These are phyloP conservation scores for Anguilla megastoma DNA, from an alignment of 2,797 vertebrate species.

Conservation along the genomic window DNA sequence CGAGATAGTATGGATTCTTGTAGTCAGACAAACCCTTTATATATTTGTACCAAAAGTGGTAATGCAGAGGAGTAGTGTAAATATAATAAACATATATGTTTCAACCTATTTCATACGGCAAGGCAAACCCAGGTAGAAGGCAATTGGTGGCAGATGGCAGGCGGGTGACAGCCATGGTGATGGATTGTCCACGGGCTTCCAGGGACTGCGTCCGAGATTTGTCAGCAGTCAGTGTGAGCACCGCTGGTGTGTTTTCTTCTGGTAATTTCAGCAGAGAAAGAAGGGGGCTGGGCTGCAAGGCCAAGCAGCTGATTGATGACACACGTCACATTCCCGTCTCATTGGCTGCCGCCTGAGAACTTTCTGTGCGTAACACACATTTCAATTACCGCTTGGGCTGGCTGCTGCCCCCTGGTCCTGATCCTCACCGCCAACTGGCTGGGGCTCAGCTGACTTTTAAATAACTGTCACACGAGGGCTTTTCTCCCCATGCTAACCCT, in stretches of 20 bases:
- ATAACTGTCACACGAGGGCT: conserved; percentile 32
- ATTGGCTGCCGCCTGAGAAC: conserved; percentile 25
- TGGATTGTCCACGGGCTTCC: conserved; percentile 27
- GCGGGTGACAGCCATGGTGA: conserved; percentile 35
- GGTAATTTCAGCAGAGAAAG: conserved; percentile 24
- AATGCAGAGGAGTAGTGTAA: neutral
- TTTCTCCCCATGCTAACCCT: conserved; percentile 16
- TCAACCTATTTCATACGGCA: neutral
- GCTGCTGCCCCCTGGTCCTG: conserved; percentile 41
- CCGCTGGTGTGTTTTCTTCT: neutral
- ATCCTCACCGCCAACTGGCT: conserved; percentile 31
- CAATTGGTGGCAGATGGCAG: conserved; percentile 7
- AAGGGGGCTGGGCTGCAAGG: conserved; percentile 37
- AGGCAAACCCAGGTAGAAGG: neutral
- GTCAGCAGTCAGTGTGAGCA: conserved; percentile 34
- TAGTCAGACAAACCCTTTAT: neutral
- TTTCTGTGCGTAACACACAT: conserved; percentile 38
- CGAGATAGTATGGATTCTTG: neutral
- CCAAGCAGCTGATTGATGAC: conserved; percentile 40
- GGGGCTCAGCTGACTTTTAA: neutral
- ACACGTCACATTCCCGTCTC: conserved; percentile 32
- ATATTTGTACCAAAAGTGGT: neutral
- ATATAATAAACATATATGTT: neutral
- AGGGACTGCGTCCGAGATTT: conserved; percentile 11
- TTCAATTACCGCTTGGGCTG: conserved; percentile 50